Base-by-base conservation (phyloP, 2,888 invertebrate species). In the Zaprionus bogoriensis region DNA sequence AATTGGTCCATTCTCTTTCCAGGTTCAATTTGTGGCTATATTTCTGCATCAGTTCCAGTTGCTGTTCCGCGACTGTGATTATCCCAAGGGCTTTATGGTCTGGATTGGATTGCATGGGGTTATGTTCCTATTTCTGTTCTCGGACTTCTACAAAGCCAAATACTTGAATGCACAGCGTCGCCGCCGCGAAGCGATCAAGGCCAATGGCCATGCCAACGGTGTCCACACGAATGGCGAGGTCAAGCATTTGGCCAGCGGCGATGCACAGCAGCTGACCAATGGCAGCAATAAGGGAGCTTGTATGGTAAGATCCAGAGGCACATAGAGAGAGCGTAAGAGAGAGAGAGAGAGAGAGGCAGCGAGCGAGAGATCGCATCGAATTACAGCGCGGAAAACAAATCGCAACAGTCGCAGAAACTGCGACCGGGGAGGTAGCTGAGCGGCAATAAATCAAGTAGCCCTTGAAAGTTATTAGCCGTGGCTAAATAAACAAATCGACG, bases 31-130 rank as follows among this genome's bases (percentile, higher is more conserved):
- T 92, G 95, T 98, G 82, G 92, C 95, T 88, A 98, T 98, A 89
- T 97, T 98, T 92, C 93, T 93, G 48, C 98, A 98, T 92, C 97
- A 97, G 90, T 96, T 97, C 92, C 97, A 97, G 90, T 93, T 98
- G 73, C 91, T 98, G 77, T 96, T 97, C 93, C 94, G 94, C 73
- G 96, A 97, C 66, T 98, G 98, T 92, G 94, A 96, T 90, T 98
- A 98, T 92, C 98, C 98, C 5, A 94, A 95, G 84, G 94, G 94
- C 61, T 97, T 97, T 92, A 96, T 97, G 93, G 93, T 96, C 89
- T 98, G 97, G 97, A 98, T 99, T 90, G 97, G 97, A 42, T 93
- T 97, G 81, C 98, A 98, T 91, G 98, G 98, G 61, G 93, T 98
- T 85, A 93, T 98, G 89, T 99, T 99, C 94, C 93, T 98, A 74